These are phyloP conservation scores for Pantherophis vulpinus DNA, from an alignment of 2,797 vertebrate species.

Conservation along the genomic window DNA sequence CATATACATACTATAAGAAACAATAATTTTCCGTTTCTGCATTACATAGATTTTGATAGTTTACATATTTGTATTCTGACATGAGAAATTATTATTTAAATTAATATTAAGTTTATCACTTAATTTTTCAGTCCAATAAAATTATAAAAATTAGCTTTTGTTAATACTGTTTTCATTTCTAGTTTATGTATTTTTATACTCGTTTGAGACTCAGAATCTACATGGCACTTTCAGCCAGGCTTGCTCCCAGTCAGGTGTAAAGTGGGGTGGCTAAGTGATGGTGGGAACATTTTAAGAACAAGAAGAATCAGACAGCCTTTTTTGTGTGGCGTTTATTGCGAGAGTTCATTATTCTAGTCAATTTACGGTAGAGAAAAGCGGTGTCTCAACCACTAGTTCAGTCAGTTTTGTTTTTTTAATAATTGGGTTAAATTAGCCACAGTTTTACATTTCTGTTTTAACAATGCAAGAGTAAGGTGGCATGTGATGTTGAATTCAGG, in stretches of 20 bases:
- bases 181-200: neutral
- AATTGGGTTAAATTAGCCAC: neutral
- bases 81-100: neutral
- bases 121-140: neutral
- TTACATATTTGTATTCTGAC: neutral
- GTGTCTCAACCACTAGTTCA: neutral
- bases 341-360: neutral
- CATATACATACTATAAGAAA: neutral
- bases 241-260: neutral
- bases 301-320: neutral
- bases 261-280: neutral
- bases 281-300: neutral
- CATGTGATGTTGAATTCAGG: neutral
- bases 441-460: neutral
- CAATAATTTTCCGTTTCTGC: neutral
- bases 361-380: neutral
- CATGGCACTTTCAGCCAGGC: neutral
- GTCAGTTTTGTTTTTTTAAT: neutral
- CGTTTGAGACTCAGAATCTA: neutral
- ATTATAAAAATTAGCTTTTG: neutral
- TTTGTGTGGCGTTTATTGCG: neutral
- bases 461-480: neutral
- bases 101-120: neutral
- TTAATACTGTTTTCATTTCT: neutral
- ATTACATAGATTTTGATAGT: neutral